phyloP scores from a whole-genome alignment of 2,888 invertebrate genomes.

The Pyrochroa serraticornis region DNA sequence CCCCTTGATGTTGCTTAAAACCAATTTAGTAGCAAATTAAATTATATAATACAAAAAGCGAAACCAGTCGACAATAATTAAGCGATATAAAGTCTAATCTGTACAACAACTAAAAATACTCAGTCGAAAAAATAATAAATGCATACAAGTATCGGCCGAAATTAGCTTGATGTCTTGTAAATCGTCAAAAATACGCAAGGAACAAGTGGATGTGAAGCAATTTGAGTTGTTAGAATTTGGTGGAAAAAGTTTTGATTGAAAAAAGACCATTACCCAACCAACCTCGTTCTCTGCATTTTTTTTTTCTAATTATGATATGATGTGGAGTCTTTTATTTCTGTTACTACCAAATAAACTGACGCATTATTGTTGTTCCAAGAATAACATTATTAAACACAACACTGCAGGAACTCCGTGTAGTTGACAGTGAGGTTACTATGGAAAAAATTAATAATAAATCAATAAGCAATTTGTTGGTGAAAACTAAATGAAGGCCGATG shows the following conservation, averaged over 20 bases:
- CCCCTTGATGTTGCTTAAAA: slow-evolving; percentile 7
- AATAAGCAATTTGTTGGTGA: slow-evolving; percentile 25
- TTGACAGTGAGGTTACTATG: slow-evolving; percentile 31
- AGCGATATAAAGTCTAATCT: slow-evolving; percentile 31
- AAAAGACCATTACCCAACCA: slow-evolving; percentile 22
- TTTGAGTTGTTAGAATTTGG: not conserved
- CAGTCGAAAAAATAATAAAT: slow-evolving; percentile 33
- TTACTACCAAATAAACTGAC: slow-evolving; percentile 10
- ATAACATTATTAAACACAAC: slow-evolving; percentile 13
- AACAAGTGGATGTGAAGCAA: slow-evolving; percentile 13
- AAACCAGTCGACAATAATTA: slow-evolving; percentile 27
- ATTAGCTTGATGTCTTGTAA: not conserved
- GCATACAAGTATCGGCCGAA: slow-evolving; percentile 13
- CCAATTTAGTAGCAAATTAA: slow-evolving; percentile 31
- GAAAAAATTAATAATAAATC: slow-evolving; percentile 21
- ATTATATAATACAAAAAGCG: slow-evolving; percentile 37
- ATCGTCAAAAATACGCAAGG: slow-evolving; percentile 12
- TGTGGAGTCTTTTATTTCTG: slow-evolving; percentile 21
- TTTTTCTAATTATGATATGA: slow-evolving; percentile 18
- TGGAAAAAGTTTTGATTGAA: not conserved
- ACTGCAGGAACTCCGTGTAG: slow-evolving; percentile 18
- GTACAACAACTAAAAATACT: slow-evolving; percentile 31
- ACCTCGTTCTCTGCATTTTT: slow-evolving; percentile 8
- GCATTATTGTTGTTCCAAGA: slow-evolving; percentile 23
- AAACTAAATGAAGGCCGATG: slow-evolving; percentile 16